Percentiles rank a stretch among this genome's conserved stretches.
phyloP scores from a whole-genome alignment of 2,888 invertebrate species.

The Platycnemis pennipes region DNA sequence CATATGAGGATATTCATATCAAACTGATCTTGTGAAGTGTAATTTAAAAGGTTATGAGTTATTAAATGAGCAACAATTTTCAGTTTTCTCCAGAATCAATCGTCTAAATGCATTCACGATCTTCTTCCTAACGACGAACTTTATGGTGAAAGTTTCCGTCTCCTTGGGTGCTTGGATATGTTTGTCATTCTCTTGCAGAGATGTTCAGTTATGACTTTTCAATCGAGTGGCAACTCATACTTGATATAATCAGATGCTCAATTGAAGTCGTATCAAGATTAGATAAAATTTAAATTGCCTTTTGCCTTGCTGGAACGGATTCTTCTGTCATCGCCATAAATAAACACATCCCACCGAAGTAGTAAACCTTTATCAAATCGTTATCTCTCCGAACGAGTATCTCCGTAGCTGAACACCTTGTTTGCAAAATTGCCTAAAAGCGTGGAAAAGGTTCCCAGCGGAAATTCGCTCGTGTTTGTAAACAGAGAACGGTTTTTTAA shows the following conservation, averaged over 20 bases:
- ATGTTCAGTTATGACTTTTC: too few species aligned
- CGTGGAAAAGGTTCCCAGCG: not conserved
- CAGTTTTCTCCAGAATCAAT: too few species aligned
- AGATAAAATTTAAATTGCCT: not conserved
- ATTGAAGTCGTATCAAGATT: not conserved
- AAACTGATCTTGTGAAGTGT: too few species aligned
- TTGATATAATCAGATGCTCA: not conserved
- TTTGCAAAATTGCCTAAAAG: not conserved
- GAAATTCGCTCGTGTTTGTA: not conserved
- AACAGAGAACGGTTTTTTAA: conserved; percentile 17
- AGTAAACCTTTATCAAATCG: not conserved
- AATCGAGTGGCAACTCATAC: too few species aligned
- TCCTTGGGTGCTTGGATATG: too few species aligned
- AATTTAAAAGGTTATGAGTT: too few species aligned
- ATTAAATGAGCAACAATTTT: too few species aligned
- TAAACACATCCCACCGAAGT: not conserved
- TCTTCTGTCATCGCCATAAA: not conserved
- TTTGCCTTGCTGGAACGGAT: not conserved
- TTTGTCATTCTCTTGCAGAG: too few species aligned
- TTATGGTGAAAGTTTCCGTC: too few species aligned
- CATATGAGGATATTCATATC: too few species aligned
- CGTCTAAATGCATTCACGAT: too few species aligned
- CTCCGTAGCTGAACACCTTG: not conserved
- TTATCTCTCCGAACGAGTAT: not conserved
- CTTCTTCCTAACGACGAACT: too few species aligned